phyloP scores from a whole-genome alignment of 1,140 invertebrate genomes.

The Drosophila saltans region DNA sequence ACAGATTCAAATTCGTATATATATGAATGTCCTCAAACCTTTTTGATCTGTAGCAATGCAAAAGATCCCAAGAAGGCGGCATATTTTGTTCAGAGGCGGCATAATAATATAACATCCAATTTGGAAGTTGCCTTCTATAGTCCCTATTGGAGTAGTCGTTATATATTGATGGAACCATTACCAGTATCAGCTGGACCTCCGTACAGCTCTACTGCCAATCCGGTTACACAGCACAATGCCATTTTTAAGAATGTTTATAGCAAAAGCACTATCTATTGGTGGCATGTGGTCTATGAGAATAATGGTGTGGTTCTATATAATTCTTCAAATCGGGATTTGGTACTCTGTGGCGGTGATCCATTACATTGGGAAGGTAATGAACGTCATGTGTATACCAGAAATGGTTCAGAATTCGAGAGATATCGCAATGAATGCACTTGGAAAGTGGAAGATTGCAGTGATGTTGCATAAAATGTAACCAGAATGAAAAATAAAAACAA shows the following conservation, averaged over 20 bases:
- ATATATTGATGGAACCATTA: conserved; percentile 48
- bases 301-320: conserved; percentile 52
- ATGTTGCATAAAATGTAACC: conserved; percentile 32
- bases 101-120: conserved; percentile 25
- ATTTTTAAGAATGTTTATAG: conserved; percentile 71
- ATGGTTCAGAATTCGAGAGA: conserved; percentile 27
- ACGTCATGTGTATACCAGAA: conserved; percentile 63
- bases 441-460: conserved; percentile 69
- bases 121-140: conserved; percentile 53
- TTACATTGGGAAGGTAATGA: conserved; percentile 57
- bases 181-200: background rate
- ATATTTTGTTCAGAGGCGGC: conserved; percentile 45
- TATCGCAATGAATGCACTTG: conserved; percentile 63
- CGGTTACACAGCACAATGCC: background rate
- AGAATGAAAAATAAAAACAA: conserved; percentile 2
- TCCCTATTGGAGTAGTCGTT: conserved; percentile 62
- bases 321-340: conserved; percentile 30
- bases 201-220: background rate
- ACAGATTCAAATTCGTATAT: conserved; percentile 54
- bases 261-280: conserved; percentile 38
- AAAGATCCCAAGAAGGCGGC: conserved; percentile 59
- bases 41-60: conserved; percentile 65
- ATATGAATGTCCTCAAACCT: conserved; percentile 70
- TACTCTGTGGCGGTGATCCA: conserved; percentile 67
- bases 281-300: conserved; percentile 38